A percentile compares a stretch with the other conserved stretches of the same genome.
Conservation (phyloP, 2,113 vertebrate genomes). For the Gobius niger region DNA sequence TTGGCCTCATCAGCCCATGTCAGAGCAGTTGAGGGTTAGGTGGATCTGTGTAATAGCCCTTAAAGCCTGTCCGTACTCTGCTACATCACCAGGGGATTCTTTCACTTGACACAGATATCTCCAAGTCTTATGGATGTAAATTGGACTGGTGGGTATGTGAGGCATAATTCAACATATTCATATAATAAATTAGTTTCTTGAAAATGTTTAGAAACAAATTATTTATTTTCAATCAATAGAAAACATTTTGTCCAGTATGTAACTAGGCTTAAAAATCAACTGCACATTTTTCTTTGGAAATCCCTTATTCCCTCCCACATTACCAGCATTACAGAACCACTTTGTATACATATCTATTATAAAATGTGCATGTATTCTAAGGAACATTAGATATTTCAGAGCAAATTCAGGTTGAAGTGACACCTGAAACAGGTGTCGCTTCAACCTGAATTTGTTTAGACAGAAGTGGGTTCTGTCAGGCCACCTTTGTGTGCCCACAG, state of each 20-base stretch:
- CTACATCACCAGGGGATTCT: slow-evolving; percentile 44
- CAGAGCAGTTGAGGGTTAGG: slow-evolving; percentile 50
- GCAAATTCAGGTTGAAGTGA: no score
- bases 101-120: slow-evolving; percentile 21
- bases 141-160: slow-evolving; percentile 26
- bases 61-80: slow-evolving; percentile 33
- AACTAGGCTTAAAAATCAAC: no score
- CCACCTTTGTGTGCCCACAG: slow-evolving; percentile 18
- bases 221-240: no score
- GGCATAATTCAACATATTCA: slow-evolving; percentile 25
- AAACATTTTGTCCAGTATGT: no score
- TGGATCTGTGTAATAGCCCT: slow-evolving; percentile 49
- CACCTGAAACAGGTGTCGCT: slow-evolving; percentile 36
- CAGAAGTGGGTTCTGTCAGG: slow-evolving; percentile 25
- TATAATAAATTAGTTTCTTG: no score
- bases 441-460: slow-evolving; percentile 47
- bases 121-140: slow-evolving; percentile 8
- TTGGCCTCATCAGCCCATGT: slow-evolving; percentile 43
- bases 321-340: no score
- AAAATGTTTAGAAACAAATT: no score
- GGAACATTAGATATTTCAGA: no score
- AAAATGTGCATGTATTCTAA: no score
- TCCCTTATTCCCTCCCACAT: no score
- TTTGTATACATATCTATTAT: no score
- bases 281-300: no score